phyloP scores from a whole-genome alignment of 2,888 invertebrate species.

The Drosophila differens region DNA sequence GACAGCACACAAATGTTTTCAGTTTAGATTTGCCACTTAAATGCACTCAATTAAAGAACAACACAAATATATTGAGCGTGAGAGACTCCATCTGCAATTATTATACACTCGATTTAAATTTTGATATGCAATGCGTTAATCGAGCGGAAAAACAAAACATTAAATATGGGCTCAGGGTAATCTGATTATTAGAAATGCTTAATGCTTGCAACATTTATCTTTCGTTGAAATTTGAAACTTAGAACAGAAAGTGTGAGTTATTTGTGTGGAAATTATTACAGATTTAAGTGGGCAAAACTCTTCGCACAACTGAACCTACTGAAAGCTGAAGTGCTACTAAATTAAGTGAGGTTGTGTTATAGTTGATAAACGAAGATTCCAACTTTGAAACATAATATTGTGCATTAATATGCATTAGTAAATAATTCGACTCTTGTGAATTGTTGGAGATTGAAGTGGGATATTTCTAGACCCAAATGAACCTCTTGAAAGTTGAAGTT shows the following conservation, averaged over 20 bases:
- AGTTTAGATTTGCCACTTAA: conserved; percentile 4
- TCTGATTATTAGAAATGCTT: background rate
- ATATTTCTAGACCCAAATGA: background rate
- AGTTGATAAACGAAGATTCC: background rate
- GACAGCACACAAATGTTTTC: background rate
- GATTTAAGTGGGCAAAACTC: background rate
- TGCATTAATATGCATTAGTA: conserved; percentile 9
- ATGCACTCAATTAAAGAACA: conserved; percentile 28
- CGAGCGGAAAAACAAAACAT: conserved; percentile 22
- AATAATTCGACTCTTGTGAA: conserved; percentile 3
- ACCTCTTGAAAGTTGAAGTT: background rate
- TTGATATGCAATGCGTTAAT: conserved; percentile 15
- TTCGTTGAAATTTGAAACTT: background rate
- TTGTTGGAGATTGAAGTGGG: background rate
- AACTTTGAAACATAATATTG: conserved; percentile 7
- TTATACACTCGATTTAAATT: conserved; percentile 30
- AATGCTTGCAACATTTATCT: background rate
- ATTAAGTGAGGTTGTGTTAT: background rate
- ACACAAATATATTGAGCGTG: conserved; percentile 13
- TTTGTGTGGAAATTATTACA: background rate
- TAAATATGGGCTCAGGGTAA: background rate
- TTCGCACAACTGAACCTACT: background rate
- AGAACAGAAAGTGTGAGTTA: background rate
- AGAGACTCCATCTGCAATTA: conserved; percentile 15
- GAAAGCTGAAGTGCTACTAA: background rate